Evolutionary conservation across 2,888 invertebrate species (phyloP).

Genomic region (Mesorhabditis sp.): DNA sequence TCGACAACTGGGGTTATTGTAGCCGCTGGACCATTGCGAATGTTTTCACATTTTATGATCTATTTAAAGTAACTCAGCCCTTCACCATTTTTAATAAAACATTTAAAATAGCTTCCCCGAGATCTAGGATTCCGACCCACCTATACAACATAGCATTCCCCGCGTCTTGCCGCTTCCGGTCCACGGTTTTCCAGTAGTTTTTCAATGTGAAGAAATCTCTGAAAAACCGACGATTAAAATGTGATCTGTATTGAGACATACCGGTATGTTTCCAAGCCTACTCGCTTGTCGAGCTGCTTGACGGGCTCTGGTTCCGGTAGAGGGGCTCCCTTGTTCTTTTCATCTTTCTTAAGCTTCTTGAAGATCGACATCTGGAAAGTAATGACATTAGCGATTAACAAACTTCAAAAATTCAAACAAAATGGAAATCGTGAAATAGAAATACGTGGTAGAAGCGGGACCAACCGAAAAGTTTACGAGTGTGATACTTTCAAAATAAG

Average conservation of each 20-base stretch:
- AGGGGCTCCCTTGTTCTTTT: slow-evolving; percentile 41
- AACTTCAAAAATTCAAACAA: background rate
- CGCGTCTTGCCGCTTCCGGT: slow-evolving; percentile 45
- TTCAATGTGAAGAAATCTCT: slow-evolving; percentile 56
- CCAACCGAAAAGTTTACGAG: background rate
- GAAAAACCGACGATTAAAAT: slow-evolving; percentile 10
- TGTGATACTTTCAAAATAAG: background rate
- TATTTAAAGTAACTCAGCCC: no score
- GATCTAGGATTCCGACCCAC: slow-evolving; percentile 21
- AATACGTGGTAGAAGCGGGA: background rate
- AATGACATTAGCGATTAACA: background rate
- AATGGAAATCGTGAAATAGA: background rate
- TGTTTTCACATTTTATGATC: no score
- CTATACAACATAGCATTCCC: slow-evolving; percentile 36
- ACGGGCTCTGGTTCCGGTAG: slow-evolving; percentile 49
- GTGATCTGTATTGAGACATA: slow-evolving; percentile 8
- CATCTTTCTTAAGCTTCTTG: slow-evolving; percentile 48
- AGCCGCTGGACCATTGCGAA: background rate
- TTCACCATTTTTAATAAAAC: no score
- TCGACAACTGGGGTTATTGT: slow-evolving; percentile 3
- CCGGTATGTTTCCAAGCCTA: slow-evolving; percentile 53
- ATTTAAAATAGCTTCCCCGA: no score
- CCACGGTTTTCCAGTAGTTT: slow-evolving; percentile 57
- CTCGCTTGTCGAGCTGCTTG: slow-evolving; percentile 47
- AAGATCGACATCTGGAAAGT: slow-evolving; percentile 48